phyloP scores from a whole-genome alignment of 2,888 invertebrate species.

The Noctua janthe region DNA sequence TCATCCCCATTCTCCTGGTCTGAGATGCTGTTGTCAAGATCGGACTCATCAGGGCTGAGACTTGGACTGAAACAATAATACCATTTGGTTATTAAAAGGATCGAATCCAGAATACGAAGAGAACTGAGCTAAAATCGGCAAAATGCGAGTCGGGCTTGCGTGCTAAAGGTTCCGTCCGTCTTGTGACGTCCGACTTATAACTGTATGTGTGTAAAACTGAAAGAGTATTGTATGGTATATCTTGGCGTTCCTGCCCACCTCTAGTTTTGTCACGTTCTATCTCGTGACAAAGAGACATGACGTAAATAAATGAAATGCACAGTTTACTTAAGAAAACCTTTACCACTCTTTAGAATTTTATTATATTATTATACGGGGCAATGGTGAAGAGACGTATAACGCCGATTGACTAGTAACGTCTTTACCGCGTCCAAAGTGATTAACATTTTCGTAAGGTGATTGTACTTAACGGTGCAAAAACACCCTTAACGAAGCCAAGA shows the following conservation, averaged over 20 bases:
- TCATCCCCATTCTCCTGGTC: background rate
- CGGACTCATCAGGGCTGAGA: conserved; percentile 18
- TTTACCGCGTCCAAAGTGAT: no score
- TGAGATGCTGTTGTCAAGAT: background rate
- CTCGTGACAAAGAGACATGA: no score
- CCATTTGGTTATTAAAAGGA: background rate
- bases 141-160: background rate
- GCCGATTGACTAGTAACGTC: no score
- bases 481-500: no score
- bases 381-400: no score
- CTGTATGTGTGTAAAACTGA: background rate
- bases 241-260: background rate
- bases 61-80: conserved; percentile 20
- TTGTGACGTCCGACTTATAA: background rate
- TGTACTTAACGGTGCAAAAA: no score
- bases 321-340: background rate
- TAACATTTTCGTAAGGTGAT: no score
- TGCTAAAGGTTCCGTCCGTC: background rate
- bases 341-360: no score
- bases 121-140: background rate
- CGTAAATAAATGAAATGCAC: background rate
- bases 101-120: background rate
- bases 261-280: background rate
- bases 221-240: background rate
- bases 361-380: no score